Evolutionary conservation across 2,797 vertebrate genomes (phyloP).

Genomic region (Ispidina lecontei): DNA sequence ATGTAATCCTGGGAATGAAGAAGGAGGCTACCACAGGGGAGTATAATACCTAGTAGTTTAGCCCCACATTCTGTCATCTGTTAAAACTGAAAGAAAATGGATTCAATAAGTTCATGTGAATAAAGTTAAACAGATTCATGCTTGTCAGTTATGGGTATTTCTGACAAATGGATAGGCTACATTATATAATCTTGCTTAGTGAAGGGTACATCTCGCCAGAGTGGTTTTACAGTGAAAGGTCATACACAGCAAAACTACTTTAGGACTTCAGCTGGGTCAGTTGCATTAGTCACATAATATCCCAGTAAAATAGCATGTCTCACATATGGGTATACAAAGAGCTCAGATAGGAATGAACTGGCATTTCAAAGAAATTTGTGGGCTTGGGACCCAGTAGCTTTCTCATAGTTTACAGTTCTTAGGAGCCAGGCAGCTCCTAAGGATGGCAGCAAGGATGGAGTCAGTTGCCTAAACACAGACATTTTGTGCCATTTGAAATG

Average conservation of each 20-base stretch:
- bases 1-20: background rate
- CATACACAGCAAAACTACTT: background rate
- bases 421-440: background rate
- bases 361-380: slow-evolving; percentile 4
- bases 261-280: background rate
- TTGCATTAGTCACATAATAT: background rate
- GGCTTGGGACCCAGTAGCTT: background rate
- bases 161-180: slow-evolving; percentile 27
- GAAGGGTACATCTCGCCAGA: background rate
- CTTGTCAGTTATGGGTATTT: background rate
- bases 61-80: background rate
- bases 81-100: background rate
- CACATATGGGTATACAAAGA: background rate
- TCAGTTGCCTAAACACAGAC: background rate
- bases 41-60: background rate
- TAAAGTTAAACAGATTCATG: background rate
- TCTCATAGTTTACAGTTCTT: background rate
- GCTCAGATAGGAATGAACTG: slow-evolving; percentile 6
- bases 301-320: background rate
- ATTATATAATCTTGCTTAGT: background rate
- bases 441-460: background rate
- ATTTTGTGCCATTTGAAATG: background rate
- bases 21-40: background rate
- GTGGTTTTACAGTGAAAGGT: background rate
- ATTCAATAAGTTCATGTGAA: background rate